Percentiles rank a stretch among this genome's conserved stretches.
These are phyloP conservation scores for Cantharis rufa DNA, from an alignment of 2,888 invertebrate species.

Conservation along the genomic window DNA sequence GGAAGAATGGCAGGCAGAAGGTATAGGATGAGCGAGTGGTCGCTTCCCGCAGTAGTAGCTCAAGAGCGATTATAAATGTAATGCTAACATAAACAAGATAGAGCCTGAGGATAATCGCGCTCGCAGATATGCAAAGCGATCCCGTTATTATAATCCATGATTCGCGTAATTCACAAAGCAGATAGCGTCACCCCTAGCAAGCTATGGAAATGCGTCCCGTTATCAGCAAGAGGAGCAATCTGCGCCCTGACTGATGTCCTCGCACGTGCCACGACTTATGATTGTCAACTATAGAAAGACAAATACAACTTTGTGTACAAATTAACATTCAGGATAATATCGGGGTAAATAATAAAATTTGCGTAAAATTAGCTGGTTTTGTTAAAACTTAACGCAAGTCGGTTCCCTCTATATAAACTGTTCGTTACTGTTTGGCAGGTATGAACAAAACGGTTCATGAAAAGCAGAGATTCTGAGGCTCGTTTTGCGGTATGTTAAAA, in stretches of 20 bases:
- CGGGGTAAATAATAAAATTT: conserved; percentile 28
- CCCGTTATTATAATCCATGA: conserved; percentile 57
- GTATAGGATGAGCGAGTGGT: conserved; percentile 29
- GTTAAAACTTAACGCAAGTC: conserved; percentile 19
- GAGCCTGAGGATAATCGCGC: conserved; percentile 51
- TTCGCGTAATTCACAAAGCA: conserved; percentile 52
- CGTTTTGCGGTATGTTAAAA: conserved; percentile 30
- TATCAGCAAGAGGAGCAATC: conserved; percentile 35
- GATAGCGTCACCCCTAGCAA: conserved; percentile 38
- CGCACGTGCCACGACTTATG: conserved; percentile 50
- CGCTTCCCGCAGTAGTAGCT: conserved; percentile 38
- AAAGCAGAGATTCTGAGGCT: conserved; percentile 25
- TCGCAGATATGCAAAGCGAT: conserved; percentile 55
- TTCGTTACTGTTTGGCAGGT: conserved; percentile 25
- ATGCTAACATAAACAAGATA: conserved; percentile 52
- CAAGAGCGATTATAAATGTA: conserved; percentile 45
- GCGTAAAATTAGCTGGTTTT: conserved; percentile 25
- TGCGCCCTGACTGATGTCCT: conserved; percentile 36
- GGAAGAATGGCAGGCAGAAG: conserved; percentile 33
- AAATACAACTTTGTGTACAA: conserved; percentile 23
- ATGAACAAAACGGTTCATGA: conserved; percentile 24
- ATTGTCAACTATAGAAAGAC: conserved; percentile 41
- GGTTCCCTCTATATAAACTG: conserved; percentile 22
- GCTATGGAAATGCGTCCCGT: conserved; percentile 34
- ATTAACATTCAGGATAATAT: conserved; percentile 32